Evolutionary conservation across 1,140 invertebrate genomes (phyloP).

Genomic region (Medauroidea extradentata): DNA sequence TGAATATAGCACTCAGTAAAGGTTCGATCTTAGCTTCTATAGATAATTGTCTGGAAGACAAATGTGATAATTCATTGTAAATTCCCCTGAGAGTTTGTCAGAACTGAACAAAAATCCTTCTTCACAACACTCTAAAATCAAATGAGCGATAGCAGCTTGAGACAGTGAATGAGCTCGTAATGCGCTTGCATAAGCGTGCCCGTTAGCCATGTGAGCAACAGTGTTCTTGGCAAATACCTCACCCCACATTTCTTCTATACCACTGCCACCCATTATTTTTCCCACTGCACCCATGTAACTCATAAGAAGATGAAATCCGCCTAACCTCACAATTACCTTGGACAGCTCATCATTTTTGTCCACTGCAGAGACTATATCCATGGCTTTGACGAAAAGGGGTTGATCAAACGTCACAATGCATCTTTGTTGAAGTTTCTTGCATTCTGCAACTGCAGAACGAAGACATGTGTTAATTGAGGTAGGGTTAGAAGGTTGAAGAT

Average conservation of each 20-base stretch:
- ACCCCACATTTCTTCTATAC: constrained; percentile 37
- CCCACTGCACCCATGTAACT: constrained; percentile 41
- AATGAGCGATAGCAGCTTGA: constrained; percentile 29
- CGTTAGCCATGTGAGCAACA: too few species aligned
- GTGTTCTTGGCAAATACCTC: too few species aligned
- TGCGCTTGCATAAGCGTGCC: constrained; percentile 33
- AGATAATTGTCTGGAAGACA: not conserved
- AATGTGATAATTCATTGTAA: not conserved
- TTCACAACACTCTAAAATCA: constrained; percentile 22
- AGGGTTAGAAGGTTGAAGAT: constrained; percentile 16
- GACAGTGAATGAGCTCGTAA: constrained; percentile 38
- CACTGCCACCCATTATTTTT: constrained; percentile 41
- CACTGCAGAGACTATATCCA: constrained; percentile 35
- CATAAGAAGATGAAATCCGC: constrained; percentile 39
- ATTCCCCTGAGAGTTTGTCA: not conserved
- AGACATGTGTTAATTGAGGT: constrained; percentile 24
- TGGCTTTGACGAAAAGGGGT: constrained; percentile 40
- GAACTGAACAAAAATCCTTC: not conserved
- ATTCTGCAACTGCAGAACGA: constrained; percentile 10
- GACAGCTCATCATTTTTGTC: constrained; percentile 9
- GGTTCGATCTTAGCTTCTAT: not conserved
- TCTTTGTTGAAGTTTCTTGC: constrained; percentile 17
- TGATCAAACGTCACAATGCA: constrained; percentile 28
- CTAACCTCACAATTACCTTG: constrained; percentile 22
- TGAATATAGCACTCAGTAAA: not conserved